Percentiles rank a stretch among this genome's conserved stretches.
Evolutionary conservation across 2,888 invertebrate genomes (phyloP).

Genomic region (Neoascia interrupta): DNA sequence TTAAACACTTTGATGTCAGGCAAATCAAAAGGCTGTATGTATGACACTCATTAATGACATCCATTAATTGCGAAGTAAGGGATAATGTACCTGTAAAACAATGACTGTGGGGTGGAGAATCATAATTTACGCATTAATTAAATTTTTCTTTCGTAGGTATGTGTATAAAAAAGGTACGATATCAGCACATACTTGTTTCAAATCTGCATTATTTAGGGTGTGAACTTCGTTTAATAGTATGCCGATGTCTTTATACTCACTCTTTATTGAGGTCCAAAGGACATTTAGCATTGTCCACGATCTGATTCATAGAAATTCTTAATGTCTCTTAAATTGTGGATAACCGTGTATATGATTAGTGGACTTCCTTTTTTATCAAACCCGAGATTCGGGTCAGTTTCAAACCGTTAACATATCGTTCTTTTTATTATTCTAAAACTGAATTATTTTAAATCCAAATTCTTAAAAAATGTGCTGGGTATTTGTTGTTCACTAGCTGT

Average conservation of each 20-base stretch:
- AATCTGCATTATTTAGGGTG: no score
- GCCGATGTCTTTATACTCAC: background rate
- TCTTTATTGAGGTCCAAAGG: background rate
- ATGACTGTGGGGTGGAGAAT: background rate
- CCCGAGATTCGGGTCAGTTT: no score
- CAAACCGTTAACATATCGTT: no score
- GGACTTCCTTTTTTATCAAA: no score
- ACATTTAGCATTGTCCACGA: background rate
- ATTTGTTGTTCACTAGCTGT: no score
- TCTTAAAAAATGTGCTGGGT: no score
- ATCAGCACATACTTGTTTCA: no score
- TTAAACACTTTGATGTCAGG: slow-evolving; percentile 40
- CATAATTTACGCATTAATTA: slow-evolving; percentile 26
- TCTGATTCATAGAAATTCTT: background rate
- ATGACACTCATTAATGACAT: slow-evolving; percentile 27
- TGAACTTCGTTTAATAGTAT: background rate
- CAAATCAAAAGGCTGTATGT: slow-evolving; percentile 24
- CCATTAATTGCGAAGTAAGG: slow-evolving; percentile 5
- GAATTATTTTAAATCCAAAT: no score
- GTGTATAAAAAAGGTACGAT: background rate
- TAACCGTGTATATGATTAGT: no score
- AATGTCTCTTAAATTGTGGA: no score
- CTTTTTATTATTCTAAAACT: no score
- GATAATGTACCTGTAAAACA: background rate
- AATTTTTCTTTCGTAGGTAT: background rate